Percentiles rank a stretch among this genome's conserved stretches.
These are phyloP conservation scores for Formica selysi DNA, from an alignment of 1,140 invertebrate species.

Conservation along the genomic window DNA sequence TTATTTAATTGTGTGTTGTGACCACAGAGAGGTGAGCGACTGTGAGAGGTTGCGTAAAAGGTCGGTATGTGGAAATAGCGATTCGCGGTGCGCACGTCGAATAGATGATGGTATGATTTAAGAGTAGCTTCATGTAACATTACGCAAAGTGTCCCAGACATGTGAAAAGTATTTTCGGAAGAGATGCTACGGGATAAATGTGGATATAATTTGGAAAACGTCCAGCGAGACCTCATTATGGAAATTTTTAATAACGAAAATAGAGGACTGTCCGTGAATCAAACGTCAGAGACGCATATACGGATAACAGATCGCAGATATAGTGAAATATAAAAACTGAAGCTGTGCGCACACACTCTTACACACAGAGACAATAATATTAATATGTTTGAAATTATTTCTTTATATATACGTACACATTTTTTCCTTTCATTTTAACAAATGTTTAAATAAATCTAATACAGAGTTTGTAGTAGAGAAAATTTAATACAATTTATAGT, in stretches of 20 bases:
- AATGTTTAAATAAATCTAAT: too few relatives aligned
- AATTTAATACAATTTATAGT: background rate
- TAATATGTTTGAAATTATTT: too few relatives aligned
- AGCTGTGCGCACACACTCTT: background rate
- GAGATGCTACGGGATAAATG: background rate
- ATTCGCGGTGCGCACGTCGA: background rate
- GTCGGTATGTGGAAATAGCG: constrained; percentile 23
- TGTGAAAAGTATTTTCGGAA: background rate
- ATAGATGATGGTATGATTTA: constrained; percentile 16
- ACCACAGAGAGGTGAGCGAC: constrained; percentile 17
- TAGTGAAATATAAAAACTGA: background rate
- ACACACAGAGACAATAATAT: too few relatives aligned
- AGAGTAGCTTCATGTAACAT: constrained; percentile 5
- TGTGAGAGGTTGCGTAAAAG: constrained; percentile 38
- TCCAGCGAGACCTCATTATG: background rate
- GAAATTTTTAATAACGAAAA: background rate
- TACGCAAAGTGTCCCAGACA: background rate
- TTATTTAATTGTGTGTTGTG: constrained; percentile 37
- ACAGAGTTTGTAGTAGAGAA: background rate
- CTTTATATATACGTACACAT: too few relatives aligned
- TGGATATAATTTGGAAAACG: background rate
- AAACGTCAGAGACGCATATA: background rate
- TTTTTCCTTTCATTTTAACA: too few relatives aligned
- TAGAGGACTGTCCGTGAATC: background rate
- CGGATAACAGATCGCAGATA: background rate